Evolutionary conservation across 1,140 invertebrate species (phyloP).

Genomic region (Listronotus oregonensis): DNA sequence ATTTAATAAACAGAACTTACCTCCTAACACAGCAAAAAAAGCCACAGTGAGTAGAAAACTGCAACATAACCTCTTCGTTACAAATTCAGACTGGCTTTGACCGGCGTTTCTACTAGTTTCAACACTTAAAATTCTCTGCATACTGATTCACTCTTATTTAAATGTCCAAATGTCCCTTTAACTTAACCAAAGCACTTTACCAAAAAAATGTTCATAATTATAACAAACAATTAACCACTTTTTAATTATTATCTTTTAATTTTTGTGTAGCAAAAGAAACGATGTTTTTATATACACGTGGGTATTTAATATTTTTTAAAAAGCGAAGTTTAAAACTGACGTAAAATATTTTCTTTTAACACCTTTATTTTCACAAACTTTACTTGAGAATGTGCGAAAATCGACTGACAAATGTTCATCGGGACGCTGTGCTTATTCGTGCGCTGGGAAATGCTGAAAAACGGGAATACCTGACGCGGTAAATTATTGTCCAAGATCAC

Average conservation of each 20-base stretch:
- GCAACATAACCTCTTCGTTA: slow-evolving; percentile 61
- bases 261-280: not conserved
- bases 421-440: slow-evolving; percentile 3
- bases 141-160: slow-evolving; percentile 16
- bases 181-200: too few species aligned
- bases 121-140: slow-evolving; percentile 44
- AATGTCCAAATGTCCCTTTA: not conserved
- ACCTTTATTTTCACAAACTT: slow-evolving; percentile 8
- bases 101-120: slow-evolving; percentile 35
- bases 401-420: slow-evolving; percentile 15
- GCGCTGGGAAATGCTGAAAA: slow-evolving; percentile 13
- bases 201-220: not conserved
- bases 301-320: too few species aligned
- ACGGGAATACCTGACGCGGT: not conserved
- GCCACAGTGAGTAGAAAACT: slow-evolving; percentile 59
- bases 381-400: slow-evolving; percentile 7
- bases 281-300: not conserved
- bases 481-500: not conserved
- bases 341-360: not conserved
- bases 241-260: not conserved
- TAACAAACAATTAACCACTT: not conserved
- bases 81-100: slow-evolving; percentile 54
- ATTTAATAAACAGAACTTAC: too few species aligned
- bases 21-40: slow-evolving; percentile 58
- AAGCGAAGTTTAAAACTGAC: not conserved